phyloP scores from a whole-genome alignment of 2,797 vertebrate species.

The Falco biarmicus region DNA sequence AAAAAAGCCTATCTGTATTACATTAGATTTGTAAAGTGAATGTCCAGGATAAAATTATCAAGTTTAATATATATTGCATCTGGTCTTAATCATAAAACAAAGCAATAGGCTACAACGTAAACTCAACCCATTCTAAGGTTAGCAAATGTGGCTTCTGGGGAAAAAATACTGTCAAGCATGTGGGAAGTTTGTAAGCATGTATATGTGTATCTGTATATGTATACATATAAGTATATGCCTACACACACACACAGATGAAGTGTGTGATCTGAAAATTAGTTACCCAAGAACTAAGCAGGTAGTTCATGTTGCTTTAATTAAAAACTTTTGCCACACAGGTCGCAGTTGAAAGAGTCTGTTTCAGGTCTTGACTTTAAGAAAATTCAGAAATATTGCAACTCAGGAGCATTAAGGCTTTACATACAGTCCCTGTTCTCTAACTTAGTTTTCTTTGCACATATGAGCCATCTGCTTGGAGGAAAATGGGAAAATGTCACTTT shows the following conservation, averaged over 20 bases:
- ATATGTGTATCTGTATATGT: not conserved
- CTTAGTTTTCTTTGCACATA: constrained; percentile 9
- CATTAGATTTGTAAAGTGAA: constrained; percentile 9
- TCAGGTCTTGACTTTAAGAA: not conserved
- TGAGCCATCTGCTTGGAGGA: constrained; percentile 11
- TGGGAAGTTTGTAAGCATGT: not conserved
- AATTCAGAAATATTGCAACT: not conserved
- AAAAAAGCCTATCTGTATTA: not conserved
- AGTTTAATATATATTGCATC: not conserved
- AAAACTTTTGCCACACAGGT: not conserved
- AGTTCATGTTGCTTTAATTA: not conserved
- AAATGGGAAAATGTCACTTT: constrained; percentile 36
- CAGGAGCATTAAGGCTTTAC: not conserved
- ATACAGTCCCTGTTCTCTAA: not conserved
- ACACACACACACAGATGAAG: not conserved
- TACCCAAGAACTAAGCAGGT: not conserved
- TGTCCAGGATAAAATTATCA: constrained; percentile 10
- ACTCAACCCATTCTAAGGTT: not conserved
- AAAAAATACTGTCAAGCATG: not conserved
- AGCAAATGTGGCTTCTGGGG: not conserved
- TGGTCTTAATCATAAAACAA: not conserved
- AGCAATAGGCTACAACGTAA: not conserved
- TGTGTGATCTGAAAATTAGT: not conserved
- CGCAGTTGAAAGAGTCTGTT: not conserved
- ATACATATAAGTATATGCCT: not conserved